A percentile compares a stretch with the other conserved stretches of the same genome.
phyloP scores from a whole-genome alignment of 2,888 invertebrate genomes.

The Xestia rhomboidea region DNA sequence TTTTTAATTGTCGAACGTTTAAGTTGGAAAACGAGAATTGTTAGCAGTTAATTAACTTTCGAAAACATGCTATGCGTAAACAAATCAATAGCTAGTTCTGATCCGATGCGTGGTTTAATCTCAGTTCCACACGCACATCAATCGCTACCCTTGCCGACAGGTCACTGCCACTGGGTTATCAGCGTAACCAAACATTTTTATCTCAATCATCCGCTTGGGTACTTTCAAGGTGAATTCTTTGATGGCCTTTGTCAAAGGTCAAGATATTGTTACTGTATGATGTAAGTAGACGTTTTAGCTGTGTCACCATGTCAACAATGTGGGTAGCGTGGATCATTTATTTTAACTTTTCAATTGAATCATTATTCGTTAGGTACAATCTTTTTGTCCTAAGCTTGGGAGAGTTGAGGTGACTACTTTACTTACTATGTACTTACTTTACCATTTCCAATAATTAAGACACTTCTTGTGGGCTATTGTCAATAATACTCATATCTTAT shows the following conservation, averaged over 20 bases:
- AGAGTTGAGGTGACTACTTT: too few relatives aligned
- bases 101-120: slow-evolving; percentile 34
- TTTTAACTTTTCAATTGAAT: neutral
- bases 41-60: neutral
- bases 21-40: neutral
- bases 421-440: too few relatives aligned
- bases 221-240: slow-evolving; percentile 42
- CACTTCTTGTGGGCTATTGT: too few relatives aligned
- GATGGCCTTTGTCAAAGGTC: slow-evolving; percentile 49
- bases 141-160: slow-evolving; percentile 48
- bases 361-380: too few relatives aligned
- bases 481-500: too few relatives aligned
- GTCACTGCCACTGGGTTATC: slow-evolving; percentile 66
- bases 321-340: neutral
- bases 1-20: neutral
- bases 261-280: slow-evolving; percentile 19
- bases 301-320: neutral
- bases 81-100: neutral
- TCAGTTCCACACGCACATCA: slow-evolving; percentile 51
- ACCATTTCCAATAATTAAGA: too few relatives aligned
- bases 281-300: slow-evolving; percentile 1
- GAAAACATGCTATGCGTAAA: neutral
- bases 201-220: slow-evolving; percentile 40
- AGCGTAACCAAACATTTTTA: slow-evolving; percentile 52
- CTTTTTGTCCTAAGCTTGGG: too few relatives aligned